Percentiles rank a stretch among this genome's conserved stretches.
Conservation (phyloP, 2,888 invertebrate species). For the Pseudococcus jackbeardsleyi region DNA sequence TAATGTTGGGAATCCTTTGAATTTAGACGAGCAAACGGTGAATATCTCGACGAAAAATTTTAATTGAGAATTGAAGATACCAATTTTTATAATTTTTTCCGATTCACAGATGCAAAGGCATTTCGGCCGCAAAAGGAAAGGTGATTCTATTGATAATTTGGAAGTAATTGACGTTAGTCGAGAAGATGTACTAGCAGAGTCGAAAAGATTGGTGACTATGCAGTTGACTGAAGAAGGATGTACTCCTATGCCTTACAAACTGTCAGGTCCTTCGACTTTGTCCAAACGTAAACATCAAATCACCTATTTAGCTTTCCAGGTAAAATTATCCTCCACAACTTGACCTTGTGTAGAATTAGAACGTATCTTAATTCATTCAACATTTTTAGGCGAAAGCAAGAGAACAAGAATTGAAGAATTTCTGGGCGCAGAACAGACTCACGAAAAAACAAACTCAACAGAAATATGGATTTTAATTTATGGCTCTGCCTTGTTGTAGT, state of each 20-base stretch:
- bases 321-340: slow-evolving; percentile 68
- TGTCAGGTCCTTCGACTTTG: slow-evolving; percentile 73
- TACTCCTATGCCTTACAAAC: slow-evolving; percentile 1
- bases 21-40: slow-evolving; percentile 57
- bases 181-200: slow-evolving; percentile 83
- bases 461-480: slow-evolving; percentile 90
- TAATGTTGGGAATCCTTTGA: background rate
- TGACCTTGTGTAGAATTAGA: background rate
- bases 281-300: slow-evolving; percentile 94
- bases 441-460: slow-evolving; percentile 90
- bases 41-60: background rate
- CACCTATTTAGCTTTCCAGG: slow-evolving; percentile 90
- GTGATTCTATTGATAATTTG: slow-evolving; percentile 67
- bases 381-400: slow-evolving; percentile 89
- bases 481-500: background rate
- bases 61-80: background rate
- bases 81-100: background rate
- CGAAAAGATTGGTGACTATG: slow-evolving; percentile 85
- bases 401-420: slow-evolving; percentile 92
- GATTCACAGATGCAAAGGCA: slow-evolving; percentile 75
- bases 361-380: background rate
- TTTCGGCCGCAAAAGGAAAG: slow-evolving; percentile 77
- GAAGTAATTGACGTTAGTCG: slow-evolving; percentile 69
- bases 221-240: slow-evolving; percentile 80
- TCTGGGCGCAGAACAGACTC: slow-evolving; percentile 91